These are phyloP conservation scores for Rhynchomys soricoides DNA, from an alignment of 2,113 vertebrate genomes.

Conservation along the genomic window DNA sequence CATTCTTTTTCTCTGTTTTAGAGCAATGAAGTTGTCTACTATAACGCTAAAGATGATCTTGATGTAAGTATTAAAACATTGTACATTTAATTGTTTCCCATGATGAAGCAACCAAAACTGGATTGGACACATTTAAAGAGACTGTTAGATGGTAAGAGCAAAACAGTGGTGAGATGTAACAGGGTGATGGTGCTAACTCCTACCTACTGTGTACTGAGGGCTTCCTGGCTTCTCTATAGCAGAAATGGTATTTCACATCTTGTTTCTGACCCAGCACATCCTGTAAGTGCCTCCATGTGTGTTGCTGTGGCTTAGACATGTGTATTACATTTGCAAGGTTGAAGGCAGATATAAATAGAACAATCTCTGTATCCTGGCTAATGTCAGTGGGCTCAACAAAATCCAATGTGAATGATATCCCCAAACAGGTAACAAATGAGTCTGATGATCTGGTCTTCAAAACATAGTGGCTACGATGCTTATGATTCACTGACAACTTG, in stretches of 20 bases:
- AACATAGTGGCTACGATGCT: too few species aligned
- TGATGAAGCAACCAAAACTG: not conserved
- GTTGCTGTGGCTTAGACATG: too few species aligned
- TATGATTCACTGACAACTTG: not conserved
- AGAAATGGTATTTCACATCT: not conserved
- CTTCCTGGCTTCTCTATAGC: not conserved
- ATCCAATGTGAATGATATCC: not conserved
- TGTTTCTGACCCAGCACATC: not conserved
- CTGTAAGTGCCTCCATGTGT: not conserved
- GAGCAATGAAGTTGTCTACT: conserved; percentile 95
- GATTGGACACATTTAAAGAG: not conserved
- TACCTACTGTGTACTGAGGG: not conserved
- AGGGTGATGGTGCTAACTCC: not conserved
- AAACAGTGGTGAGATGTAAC: not conserved
- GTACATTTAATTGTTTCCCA: not conserved
- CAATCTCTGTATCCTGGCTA: not conserved
- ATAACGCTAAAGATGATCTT: conserved; percentile 97
- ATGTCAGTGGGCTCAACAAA: not conserved
- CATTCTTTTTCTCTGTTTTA: conserved; percentile 82
- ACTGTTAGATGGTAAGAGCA: not conserved
- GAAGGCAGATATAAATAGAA: not conserved
- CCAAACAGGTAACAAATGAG: not conserved
- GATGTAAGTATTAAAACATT: conserved; percentile 88
- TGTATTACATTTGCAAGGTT: not conserved
- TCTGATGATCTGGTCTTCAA: not conserved